Evolutionary conservation across 1,140 invertebrate genomes (phyloP).

Genomic region (Phymorhynchus buccinoides): DNA sequence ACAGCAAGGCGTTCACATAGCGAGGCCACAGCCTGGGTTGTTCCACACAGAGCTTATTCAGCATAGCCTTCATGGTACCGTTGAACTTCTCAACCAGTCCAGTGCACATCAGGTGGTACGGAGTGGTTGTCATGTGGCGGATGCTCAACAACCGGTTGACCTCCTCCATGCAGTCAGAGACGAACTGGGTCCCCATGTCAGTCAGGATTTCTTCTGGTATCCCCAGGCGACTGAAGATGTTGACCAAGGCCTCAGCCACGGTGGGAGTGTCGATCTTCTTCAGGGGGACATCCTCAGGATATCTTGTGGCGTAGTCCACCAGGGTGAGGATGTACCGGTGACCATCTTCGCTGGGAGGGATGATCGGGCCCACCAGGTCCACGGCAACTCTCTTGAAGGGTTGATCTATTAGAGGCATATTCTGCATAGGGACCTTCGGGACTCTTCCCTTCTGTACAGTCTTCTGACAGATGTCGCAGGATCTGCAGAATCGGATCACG

Average conservation of each 20-base stretch:
- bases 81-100: constrained; percentile 44
- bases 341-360: too few species aligned
- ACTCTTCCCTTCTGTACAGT: too few species aligned
- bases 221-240: constrained; percentile 19
- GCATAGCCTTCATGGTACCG: constrained; percentile 35
- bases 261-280: constrained; percentile 39
- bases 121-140: constrained; percentile 26
- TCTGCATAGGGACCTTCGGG: too few species aligned
- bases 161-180: constrained; percentile 47
- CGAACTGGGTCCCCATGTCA: constrained; percentile 53
- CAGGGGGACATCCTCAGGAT: too few species aligned
- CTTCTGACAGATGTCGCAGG: too few species aligned
- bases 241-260: constrained; percentile 21
- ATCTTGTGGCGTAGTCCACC: too few species aligned
- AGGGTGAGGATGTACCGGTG: too few species aligned
- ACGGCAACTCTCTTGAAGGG: too few species aligned
- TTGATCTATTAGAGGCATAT: too few species aligned
- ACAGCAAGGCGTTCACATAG: constrained; percentile 47
- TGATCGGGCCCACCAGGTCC: too few species aligned
- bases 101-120: constrained; percentile 47
- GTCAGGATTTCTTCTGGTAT: constrained; percentile 46
- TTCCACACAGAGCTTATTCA: constrained; percentile 33
- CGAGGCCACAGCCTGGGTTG: constrained; percentile 36
- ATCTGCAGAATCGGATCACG: too few species aligned
- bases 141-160: constrained; percentile 38